Base-by-base conservation (phyloP, 2,797 vertebrate species). In the Pyrocephalus nanus region DNA sequence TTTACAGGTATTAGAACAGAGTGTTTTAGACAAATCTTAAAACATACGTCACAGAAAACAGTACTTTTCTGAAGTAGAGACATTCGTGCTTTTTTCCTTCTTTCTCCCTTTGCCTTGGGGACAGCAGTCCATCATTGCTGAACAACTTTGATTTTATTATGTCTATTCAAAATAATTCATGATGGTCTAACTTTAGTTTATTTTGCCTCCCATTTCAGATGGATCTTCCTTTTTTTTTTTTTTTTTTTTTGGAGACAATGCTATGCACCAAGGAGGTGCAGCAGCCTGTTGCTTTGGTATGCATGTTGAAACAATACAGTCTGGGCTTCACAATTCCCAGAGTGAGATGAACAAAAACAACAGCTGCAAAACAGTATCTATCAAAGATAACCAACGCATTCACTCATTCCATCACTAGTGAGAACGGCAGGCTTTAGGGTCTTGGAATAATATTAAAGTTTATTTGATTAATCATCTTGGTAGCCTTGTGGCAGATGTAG, bases 331-430 rank as follows among this genome's bases (percentile, higher is more conserved):
- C 32, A 16, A 1, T 40, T 79, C 40, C 72, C 48, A 54, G 67
- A 70, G 30, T 1, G 11, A 65, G 5, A 29, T 0, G 0, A 45
- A 32, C 26, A 34, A 73, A 81, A 69, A 32, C 9, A 73, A 13
- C 20, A 32, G n/a, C 21, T 15, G 16, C 47, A 54, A 34, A 92
- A 43, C 45, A 8, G 11, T n/a, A 7, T 4, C 3, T 38, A 19
- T 25, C 21, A 25, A n/a, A 50, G 61, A 29, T 7, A 82, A 15
- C 6, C 3, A 54, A 14, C 3, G 27, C 58, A 29, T 38, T 64
- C 23, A 9, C 38, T 67, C 22, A 22, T 71, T 19, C 60, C 26
- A 3, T 54, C 53, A 57, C 15, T 18, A 42, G 22, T 16, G 42
- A 75, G 29, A 80, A 72, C 8, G 30, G 45, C 29, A 40, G 12